Evolutionary conservation across 2,113 vertebrate genomes (phyloP).

Genomic region (Myrmecophaga tridactyla): DNA sequence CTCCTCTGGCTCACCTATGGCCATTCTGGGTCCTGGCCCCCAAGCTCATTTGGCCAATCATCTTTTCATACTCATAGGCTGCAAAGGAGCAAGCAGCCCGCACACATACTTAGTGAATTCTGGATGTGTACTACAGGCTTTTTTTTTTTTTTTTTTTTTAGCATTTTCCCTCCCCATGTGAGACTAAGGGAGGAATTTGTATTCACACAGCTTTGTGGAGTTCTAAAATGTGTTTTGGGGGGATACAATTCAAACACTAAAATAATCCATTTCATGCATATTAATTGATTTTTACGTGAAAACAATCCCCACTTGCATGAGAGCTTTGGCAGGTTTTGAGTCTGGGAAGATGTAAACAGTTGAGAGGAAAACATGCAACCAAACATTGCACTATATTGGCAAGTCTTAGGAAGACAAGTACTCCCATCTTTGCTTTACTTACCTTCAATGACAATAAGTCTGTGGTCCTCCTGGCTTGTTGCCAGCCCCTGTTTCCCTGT

Average conservation of each 20-base stretch:
- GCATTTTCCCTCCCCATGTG: slow-evolving; percentile 46
- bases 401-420: not conserved
- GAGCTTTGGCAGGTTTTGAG: slow-evolving; percentile 60
- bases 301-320: slow-evolving; percentile 67
- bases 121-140: not conserved
- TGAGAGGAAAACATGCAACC: slow-evolving; percentile 14
- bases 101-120: slow-evolving; percentile 8
- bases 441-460: not conserved
- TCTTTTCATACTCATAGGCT: not conserved
- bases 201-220: slow-evolving; percentile 60
- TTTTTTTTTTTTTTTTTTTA: too few species aligned
- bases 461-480: not conserved
- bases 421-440: not conserved
- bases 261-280: slow-evolving; percentile 73
- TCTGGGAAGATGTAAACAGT: slow-evolving; percentile 61
- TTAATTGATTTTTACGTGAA: slow-evolving; percentile 73
- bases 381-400: not conserved
- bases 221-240: slow-evolving; percentile 68
- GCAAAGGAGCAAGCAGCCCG: not conserved
- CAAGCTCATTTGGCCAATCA: not conserved
- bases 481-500: not conserved
- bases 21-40: not conserved
- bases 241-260: slow-evolving; percentile 69
- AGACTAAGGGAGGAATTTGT: slow-evolving; percentile 57
- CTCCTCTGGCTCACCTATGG: not conserved